A percentile compares a stretch with the other conserved stretches of the same genome.
Evolutionary conservation across 2,888 invertebrate species (phyloP).

Genomic region (Oligia fasciuncula): DNA sequence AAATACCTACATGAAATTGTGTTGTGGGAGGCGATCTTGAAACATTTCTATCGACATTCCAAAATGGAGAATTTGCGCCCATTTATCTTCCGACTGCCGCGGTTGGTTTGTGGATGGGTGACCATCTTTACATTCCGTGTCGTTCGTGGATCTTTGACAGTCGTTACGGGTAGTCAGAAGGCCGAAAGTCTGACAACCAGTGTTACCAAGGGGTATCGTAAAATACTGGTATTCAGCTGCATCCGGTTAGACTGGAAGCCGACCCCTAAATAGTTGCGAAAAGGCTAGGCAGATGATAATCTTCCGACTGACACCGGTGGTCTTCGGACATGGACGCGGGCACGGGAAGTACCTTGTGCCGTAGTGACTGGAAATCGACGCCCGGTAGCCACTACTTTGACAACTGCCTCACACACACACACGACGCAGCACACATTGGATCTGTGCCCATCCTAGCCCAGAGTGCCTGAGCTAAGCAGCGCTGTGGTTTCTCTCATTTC

Average conservation of each 20-base stretch:
- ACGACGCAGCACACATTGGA: neutral
- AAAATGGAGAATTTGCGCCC: neutral
- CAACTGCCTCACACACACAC: neutral
- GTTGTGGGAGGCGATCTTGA: neutral
- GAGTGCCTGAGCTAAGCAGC: neutral
- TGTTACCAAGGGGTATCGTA: too few species aligned
- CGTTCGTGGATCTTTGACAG: too few species aligned
- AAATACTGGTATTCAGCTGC: too few species aligned
- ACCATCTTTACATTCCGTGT: too few species aligned
- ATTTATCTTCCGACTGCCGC: neutral
- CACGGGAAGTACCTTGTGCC: neutral
- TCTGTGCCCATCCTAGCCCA: neutral
- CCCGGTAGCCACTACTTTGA: neutral
- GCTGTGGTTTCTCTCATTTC: neutral
- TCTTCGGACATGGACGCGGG: neutral
- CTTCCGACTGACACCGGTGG: neutral
- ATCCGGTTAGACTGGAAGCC: too few species aligned
- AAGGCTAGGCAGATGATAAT: too few species aligned
- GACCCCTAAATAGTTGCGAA: too few species aligned
- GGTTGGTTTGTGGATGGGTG: too few species aligned
- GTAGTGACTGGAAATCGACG: too few species aligned
- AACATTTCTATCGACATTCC: neutral
- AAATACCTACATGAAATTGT: neutral
- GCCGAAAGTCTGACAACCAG: too few species aligned
- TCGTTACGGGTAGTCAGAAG: too few species aligned